Base-by-base conservation (phyloP, 2,797 vertebrate species). In the Leucoraja ocellata region DNA sequence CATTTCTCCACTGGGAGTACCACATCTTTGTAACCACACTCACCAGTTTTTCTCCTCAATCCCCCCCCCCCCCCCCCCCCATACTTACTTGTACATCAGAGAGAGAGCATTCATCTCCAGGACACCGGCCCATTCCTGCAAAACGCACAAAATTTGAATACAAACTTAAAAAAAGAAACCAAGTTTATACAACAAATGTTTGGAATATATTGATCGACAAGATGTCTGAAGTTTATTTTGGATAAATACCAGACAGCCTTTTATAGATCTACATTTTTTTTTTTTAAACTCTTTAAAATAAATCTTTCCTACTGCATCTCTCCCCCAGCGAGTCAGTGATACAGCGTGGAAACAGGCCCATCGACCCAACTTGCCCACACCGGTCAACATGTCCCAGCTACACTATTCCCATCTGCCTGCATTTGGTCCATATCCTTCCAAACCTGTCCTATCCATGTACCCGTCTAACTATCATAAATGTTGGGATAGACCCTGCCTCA, bases 81-180 rank as follows among this genome's bases (percentile, higher is more conserved):
- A 73, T 4, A 94, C 96, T 96, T 96, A 99, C 98, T 97, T 98
- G 96, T 98, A 98, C 93, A 98, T 96, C 94, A 97, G 94, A 46
- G 98, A 98, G 94, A 99, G 96, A 86, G 98, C 98, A 94, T 96
- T 98, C 94, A 99, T 98, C 96, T 99, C 98, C 96, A 99, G 97
- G 93, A 98, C 98, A 71, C 98, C 98, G 94, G 98, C 98, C 4
- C 97, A 98, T 96, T 99, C 98, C 98, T 99, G 94, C 14, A 32
- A 95, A 46, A 58, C 7, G 74, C 65, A 90, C 61, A 94, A 91
- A 21, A 84, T 0, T 91, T 39, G 76, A 86, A 81, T 61, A 93
- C 32, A 76, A 80, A 73, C 93, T 93, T 93, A 32, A 25, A 84
- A 73, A 9, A 21, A 93, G n/a, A 32, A 81, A 10, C 93, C 93